Conservation (phyloP, 2,888 invertebrate genomes). For the Patella depressa region DNA sequence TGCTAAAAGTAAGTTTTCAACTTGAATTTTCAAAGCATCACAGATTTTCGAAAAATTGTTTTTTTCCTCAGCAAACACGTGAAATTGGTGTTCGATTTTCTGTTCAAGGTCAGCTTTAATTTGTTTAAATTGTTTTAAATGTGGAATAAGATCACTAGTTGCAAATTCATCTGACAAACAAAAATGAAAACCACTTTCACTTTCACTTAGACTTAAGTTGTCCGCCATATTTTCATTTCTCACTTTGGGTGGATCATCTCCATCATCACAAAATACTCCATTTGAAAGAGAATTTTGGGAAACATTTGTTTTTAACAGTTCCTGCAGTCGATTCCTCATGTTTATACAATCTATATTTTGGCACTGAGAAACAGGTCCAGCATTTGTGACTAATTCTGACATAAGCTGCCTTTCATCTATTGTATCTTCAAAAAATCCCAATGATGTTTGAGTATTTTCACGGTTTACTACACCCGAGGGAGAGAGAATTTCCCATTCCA, state of each 20-base stretch:
- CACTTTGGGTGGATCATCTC: neutral
- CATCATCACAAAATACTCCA: neutral
- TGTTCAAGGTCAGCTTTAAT: neutral
- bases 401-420: neutral
- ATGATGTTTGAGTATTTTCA: neutral
- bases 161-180: neutral
- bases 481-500: constrained; percentile 44
- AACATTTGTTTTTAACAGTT: neutral
- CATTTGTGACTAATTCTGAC: neutral
- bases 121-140: neutral
- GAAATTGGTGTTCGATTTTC: neutral
- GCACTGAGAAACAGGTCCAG: neutral
- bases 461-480: neutral
- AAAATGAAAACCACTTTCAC: neutral
- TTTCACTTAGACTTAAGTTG: neutral
- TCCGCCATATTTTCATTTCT: neutral
- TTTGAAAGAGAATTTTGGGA: neutral
- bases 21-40: neutral
- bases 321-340: neutral
- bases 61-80: neutral
- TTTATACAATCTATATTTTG: neutral
- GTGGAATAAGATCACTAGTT: neutral
- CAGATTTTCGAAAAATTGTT: neutral
- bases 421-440: neutral
- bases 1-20: neutral